A percentile compares a stretch with the other conserved stretches of the same genome.
Evolutionary conservation across 2,113 vertebrate genomes (phyloP).

Genomic region (Cephalopterus ornatus): DNA sequence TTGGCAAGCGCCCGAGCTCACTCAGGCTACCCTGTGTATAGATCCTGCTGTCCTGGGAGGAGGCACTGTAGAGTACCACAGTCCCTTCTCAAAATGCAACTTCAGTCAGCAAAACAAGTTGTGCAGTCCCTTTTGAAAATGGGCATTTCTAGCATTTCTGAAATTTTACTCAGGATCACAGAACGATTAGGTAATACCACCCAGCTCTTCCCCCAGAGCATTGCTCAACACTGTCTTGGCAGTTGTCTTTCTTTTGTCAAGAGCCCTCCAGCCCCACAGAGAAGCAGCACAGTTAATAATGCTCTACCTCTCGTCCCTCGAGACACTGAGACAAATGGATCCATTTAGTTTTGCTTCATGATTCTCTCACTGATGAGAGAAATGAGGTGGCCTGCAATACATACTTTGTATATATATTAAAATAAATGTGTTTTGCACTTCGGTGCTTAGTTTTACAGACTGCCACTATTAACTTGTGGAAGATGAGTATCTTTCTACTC

Average conservation of each 20-base stretch:
- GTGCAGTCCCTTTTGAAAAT: neutral
- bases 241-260: slow-evolving; percentile 14
- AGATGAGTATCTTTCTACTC: neutral
- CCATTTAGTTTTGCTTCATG: neutral
- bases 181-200: slow-evolving; percentile 55
- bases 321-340: neutral
- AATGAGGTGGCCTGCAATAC: neutral
- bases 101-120: neutral
- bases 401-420: neutral
- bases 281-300: neutral
- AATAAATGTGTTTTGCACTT: neutral
- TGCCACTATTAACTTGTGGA: neutral
- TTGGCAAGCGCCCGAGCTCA: neutral
- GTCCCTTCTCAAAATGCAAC: neutral
- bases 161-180: slow-evolving; percentile 18
- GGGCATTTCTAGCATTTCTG: slow-evolving; percentile 24
- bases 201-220: slow-evolving; percentile 50
- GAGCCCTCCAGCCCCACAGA: neutral
- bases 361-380: neutral
- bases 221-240: slow-evolving; percentile 30
- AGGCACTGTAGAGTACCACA: neutral
- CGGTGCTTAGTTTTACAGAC: neutral
- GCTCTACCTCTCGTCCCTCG: neutral
- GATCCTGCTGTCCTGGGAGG: neutral
- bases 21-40: accelerated